Percentiles rank a stretch among this genome's conserved stretches.
Conservation (phyloP, 2,113 vertebrate species). For the Syngnathus floridae region DNA sequence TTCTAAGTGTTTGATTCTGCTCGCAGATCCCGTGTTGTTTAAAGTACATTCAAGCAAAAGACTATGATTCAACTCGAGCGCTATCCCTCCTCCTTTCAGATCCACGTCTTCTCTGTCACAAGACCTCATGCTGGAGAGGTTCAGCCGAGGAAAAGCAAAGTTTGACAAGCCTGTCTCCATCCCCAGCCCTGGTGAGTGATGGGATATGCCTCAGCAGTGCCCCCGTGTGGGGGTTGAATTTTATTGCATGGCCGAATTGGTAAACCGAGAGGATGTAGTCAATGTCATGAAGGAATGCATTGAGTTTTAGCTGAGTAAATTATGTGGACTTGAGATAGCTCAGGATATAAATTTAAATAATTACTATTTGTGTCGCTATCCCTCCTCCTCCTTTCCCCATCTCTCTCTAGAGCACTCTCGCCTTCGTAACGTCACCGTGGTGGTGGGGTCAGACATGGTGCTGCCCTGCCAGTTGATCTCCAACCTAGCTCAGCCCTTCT, state of each 20-base stretch:
- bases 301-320: constrained; percentile 34
- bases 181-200: constrained; percentile 70
- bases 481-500: constrained; percentile 83
- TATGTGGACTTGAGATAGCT: constrained; percentile 19
- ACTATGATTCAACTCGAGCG: constrained; percentile 18
- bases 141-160: constrained; percentile 70
- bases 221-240: constrained; percentile 40
- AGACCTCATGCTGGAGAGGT: constrained; percentile 73
- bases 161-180: constrained; percentile 72
- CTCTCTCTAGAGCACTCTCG: constrained; percentile 66
- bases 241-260: constrained; percentile 17
- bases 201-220: constrained; percentile 22
- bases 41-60: neutral
- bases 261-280: constrained; percentile 1
- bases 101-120: constrained; percentile 72
- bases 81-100: constrained; percentile 41
- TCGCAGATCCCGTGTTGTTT: neutral
- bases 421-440: constrained; percentile 82
- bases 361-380: constrained; percentile 1
- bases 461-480: constrained; percentile 88
- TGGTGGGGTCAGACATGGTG: constrained; percentile 84
- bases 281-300: constrained; percentile 25
- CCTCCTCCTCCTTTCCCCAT: neutral
- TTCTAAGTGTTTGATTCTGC: neutral
- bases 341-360: constrained; percentile 30